Evolutionary conservation across 2,888 invertebrate genomes (phyloP), one percentile per base, ranked within the genome.

Genomic region (Philereme transversata): DNA sequence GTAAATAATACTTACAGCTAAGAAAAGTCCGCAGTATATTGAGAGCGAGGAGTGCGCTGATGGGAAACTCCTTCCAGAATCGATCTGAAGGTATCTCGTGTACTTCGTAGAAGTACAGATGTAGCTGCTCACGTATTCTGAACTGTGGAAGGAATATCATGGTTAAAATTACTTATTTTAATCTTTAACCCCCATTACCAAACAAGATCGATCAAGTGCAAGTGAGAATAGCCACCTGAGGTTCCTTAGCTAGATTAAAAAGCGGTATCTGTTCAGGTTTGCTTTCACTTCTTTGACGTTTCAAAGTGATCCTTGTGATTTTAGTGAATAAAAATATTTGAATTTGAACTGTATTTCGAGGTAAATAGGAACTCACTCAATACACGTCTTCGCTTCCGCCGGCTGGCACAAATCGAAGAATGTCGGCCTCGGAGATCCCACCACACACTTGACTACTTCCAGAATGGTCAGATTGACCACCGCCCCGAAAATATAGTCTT

Each of bases 21-120:
- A 61, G 79, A 95, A 97, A 34, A 95, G 78, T 7, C 95, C 94
- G 49, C 94, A 93, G 82, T 94, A 96, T 50, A 95, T 86, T 0
- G 96, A 94, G 2, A 96, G 82, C 0, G 96, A 94, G 0, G 97
- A 93, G 83, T 97, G 97, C 6, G 96, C 96, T 0, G 96, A 97
- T 0, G 96, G 97, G 79, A 97, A 76, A 94, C 96, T 90, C 91
- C 95, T 76, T 91, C 94, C 78, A 75, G 93, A 82, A 84, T 97
- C 97, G 51, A 93, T 92, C 60, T 95, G 86, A 55, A 93, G 89
- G 77, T 94, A 94, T 35, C 84, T 75, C 34, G 93, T 92, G 75
- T 92, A 91, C 44, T 87, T 83, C 6, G 88, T 92, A 49, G 95
- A 95, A 0, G 95, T 95, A 80, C 97, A 97, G 3, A 87, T 93